phyloP scores from a whole-genome alignment of 2,113 vertebrate genomes.

The Sinocyclocheilus anophthalmus region DNA sequence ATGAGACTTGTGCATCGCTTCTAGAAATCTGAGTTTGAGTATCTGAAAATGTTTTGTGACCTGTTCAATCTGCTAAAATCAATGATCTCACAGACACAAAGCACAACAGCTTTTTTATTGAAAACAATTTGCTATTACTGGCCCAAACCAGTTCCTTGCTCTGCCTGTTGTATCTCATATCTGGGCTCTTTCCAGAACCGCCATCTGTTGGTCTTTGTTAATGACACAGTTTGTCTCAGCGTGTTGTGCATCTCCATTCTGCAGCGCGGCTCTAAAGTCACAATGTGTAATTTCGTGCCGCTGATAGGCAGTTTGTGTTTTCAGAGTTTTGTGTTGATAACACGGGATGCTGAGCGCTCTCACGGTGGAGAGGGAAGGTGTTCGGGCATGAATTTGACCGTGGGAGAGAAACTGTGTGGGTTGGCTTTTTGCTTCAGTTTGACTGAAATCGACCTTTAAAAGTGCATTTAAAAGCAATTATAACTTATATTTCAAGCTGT shows the following conservation, averaged over 20 bases:
- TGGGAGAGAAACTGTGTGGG: conserved; percentile 40
- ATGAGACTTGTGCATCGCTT: background rate
- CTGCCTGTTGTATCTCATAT: conserved; percentile 50
- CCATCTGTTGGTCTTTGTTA: conserved; percentile 63
- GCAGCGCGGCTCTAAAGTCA: conserved; percentile 30
- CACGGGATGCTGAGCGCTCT: conserved; percentile 28
- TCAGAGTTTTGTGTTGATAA: conserved; percentile 27
- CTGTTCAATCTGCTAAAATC: background rate
- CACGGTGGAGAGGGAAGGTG: background rate
- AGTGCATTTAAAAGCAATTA: conserved; percentile 13
- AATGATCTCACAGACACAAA: conserved; percentile 4
- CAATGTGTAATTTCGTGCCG: conserved; percentile 50
- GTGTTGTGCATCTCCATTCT: conserved; percentile 40
- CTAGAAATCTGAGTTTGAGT: background rate
- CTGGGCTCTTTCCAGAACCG: conserved; percentile 57
- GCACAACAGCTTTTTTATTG: conserved; percentile 47
- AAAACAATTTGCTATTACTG: conserved; percentile 55
- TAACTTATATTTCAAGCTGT: conserved; percentile 21
- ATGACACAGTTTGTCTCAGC: conserved; percentile 56
- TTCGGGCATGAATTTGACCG: conserved; percentile 15
- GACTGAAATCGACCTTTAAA: conserved; percentile 17
- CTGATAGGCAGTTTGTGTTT: conserved; percentile 46
- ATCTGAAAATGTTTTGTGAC: background rate
- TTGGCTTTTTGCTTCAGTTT: conserved; percentile 1
- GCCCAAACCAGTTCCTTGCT: conserved; percentile 53